Percentiles rank a stretch among this genome's conserved stretches.
phyloP scores from a whole-genome alignment of 2,797 vertebrate species.

The Vireo griseus region DNA sequence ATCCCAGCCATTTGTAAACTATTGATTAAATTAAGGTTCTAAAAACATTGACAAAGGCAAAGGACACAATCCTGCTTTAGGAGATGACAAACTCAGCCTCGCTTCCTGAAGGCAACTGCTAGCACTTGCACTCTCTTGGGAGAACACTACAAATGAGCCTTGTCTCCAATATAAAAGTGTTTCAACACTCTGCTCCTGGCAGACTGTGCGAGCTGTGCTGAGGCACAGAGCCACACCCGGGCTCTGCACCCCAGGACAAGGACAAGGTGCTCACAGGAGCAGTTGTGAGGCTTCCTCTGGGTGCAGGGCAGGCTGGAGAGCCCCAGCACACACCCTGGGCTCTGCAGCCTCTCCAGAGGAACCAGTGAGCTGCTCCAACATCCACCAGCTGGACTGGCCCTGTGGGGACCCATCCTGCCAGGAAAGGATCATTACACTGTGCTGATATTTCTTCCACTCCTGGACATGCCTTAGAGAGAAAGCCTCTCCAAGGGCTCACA shows the following conservation, averaged over 20 bases:
- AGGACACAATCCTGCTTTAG: neutral
- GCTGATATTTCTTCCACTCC: neutral
- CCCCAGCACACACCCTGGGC: neutral
- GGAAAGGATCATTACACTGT: neutral
- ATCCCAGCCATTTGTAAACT: neutral
- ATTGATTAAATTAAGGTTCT: constrained; percentile 2
- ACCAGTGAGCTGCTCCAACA: accelerated
- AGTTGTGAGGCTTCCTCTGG: neutral
- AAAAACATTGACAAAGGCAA: neutral
- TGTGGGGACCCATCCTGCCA: neutral
- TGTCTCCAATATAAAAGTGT: neutral
- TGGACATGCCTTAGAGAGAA: neutral
- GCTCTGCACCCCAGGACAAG: neutral
- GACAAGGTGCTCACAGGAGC: neutral
- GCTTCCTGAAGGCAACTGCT: neutral
- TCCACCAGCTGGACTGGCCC: neutral
- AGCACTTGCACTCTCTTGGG: neutral
- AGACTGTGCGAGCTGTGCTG: neutral
- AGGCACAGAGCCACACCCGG: neutral
- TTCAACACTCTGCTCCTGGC: neutral
- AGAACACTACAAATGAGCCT: neutral
- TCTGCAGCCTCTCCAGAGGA: neutral
- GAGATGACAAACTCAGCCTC: neutral
- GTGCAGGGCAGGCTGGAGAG: neutral
- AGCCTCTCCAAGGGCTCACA: neutral